Conservation (phyloP, 2,888 invertebrate species). For the Eurois occulta region DNA sequence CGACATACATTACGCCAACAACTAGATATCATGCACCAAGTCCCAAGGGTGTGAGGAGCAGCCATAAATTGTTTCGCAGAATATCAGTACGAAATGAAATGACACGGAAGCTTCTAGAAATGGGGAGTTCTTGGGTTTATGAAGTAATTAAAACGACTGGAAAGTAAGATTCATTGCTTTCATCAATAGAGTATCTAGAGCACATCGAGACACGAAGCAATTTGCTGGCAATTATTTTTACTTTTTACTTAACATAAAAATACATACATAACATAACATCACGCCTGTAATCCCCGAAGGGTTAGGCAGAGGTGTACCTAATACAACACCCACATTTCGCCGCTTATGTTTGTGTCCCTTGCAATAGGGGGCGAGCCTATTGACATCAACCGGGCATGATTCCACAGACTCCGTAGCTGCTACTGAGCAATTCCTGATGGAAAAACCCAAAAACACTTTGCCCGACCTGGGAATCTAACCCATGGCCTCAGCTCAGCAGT, state of each 20-base stretch:
- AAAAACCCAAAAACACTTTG: not conserved
- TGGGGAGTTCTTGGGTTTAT: constrained; percentile 19
- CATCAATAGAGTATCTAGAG: not conserved
- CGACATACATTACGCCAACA: constrained; percentile 62
- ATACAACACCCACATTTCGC: not conserved
- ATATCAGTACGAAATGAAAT: constrained; percentile 45
- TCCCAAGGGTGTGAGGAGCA: constrained; percentile 56
- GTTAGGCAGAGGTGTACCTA: not conserved
- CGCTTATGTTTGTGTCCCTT: not conserved
- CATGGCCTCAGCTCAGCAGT: too few relatives aligned
- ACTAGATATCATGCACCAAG: constrained; percentile 57
- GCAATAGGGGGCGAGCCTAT: not conserved
- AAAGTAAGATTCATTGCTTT: not conserved
- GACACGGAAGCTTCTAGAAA: constrained; percentile 34
- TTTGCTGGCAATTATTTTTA: not conserved
- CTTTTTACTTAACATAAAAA: too few relatives aligned
- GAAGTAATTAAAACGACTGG: constrained; percentile 39
- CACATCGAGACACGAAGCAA: not conserved
- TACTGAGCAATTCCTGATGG: not conserved
- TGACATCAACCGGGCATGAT: not conserved
- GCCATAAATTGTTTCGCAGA: constrained; percentile 49
- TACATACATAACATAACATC: not conserved
- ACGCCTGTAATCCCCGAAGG: not conserved
- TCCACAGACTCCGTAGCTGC: not conserved
- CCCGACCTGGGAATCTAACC: too few relatives aligned